phyloP scores from a whole-genome alignment of 2,888 invertebrate genomes.

The Cataglyphis rosenhaueri region DNA sequence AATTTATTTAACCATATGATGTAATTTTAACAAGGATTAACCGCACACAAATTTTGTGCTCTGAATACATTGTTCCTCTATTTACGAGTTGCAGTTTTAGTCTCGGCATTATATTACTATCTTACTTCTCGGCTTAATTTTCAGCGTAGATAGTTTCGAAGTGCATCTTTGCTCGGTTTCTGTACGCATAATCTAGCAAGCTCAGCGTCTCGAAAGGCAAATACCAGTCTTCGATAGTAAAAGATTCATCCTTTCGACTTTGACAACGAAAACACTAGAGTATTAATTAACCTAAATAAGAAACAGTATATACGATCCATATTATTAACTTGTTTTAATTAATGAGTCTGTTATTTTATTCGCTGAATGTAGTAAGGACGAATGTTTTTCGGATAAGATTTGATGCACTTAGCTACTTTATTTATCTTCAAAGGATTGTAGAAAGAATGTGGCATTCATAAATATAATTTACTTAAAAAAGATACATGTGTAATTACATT shows the following conservation, averaged over 20 bases:
- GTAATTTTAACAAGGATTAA: constrained; percentile 17
- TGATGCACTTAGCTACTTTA: background rate
- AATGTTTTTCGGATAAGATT: constrained; percentile 42
- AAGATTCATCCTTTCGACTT: constrained; percentile 71
- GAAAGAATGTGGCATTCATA: background rate
- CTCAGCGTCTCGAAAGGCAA: constrained; percentile 65
- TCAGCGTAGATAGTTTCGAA: constrained; percentile 58
- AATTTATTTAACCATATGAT: constrained; percentile 1
- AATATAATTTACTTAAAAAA: background rate
- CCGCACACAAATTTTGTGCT: constrained; percentile 8
- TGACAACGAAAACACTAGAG: constrained; percentile 49
- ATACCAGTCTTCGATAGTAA: constrained; percentile 63
- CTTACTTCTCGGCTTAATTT: constrained; percentile 56
- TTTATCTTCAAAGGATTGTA: background rate
- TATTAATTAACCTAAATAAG: constrained; percentile 55
- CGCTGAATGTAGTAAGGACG: background rate
- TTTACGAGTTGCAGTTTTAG: constrained; percentile 60
- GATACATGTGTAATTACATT: background rate
- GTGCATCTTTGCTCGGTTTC: constrained; percentile 60
- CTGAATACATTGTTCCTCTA: constrained; percentile 22
- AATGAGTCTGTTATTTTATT: background rate
- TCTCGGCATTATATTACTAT: constrained; percentile 26
- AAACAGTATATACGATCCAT: constrained; percentile 12
- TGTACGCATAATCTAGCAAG: constrained; percentile 65
- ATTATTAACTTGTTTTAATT: background rate